These are phyloP conservation scores for Cynodonichthys magdalenae DNA, from an alignment of 2,797 vertebrate genomes.

Conservation along the genomic window DNA sequence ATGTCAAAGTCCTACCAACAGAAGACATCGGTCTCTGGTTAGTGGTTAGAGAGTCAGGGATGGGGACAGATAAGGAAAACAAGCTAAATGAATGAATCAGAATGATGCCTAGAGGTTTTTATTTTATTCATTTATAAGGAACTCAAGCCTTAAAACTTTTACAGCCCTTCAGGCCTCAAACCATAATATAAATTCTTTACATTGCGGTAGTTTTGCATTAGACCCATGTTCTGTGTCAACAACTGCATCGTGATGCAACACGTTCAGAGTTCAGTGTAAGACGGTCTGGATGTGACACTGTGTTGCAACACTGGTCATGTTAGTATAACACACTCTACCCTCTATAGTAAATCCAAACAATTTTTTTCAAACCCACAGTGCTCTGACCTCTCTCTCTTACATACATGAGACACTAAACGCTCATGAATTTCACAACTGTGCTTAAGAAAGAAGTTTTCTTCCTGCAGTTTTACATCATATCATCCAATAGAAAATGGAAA, in stretches of 20 bases:
- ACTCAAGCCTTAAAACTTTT: neutral
- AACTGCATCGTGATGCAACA: neutral
- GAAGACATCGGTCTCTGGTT: too few relatives aligned
- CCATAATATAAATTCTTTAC: neutral
- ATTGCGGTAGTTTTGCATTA: neutral
- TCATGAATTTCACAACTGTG: too few relatives aligned
- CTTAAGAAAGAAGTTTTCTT: too few relatives aligned
- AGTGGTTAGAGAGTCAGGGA: neutral
- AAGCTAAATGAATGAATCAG: too few relatives aligned
- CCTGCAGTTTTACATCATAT: too few relatives aligned
- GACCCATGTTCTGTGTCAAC: neutral
- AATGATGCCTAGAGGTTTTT: neutral
- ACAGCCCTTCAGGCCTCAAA: neutral
- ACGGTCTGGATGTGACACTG: neutral
- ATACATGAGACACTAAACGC: too few relatives aligned
- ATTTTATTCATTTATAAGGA: neutral
- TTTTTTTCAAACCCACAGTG: neutral
- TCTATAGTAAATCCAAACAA: neutral
- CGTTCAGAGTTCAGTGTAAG: neutral
- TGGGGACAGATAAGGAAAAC: neutral
- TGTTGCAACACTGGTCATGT: neutral
- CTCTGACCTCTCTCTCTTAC: neutral
- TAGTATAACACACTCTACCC: neutral
- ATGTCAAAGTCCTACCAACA: too few relatives aligned
- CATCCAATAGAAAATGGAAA: too few relatives aligned